Base-by-base conservation (phyloP, 2,113 vertebrate species). In the Recurvirostra avosetta region DNA sequence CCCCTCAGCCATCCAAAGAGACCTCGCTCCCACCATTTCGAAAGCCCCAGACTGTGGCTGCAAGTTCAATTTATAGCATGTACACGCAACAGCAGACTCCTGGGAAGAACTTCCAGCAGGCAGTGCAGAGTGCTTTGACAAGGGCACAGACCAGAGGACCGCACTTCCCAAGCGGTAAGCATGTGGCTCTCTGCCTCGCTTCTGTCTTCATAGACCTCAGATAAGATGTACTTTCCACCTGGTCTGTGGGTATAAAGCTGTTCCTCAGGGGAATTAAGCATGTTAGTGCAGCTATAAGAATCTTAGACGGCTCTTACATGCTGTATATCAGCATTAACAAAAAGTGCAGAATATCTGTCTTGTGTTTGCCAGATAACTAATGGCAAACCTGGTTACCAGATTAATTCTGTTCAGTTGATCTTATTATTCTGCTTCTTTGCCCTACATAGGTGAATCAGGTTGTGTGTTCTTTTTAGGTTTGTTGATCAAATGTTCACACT, bases 41-140 rank as follows among this genome's bases (percentile, higher is more conserved):
- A 53, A 99, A 99, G 81, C 99, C 99, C 17, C 99, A 99, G 88
- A 99, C 98, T 1, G 97, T 99, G 92, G 98, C 99, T 4, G 94
- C 99, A 47, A 99, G 99, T 97, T 99, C 99, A 40, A 99, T 99
- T 94, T 99, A 99, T 84, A 99, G 99, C 95, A 99, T 99, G 99
- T 99, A 99, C 84, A 99, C 99, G 0, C 98, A 99, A 81, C 99
- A 99, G 78, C 95, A 98, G 67, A 98, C 98, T 7, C 96, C 98
- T 8, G 98, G 98, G 8, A 99, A 99, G 75, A 98, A 98, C 95
- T 98, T 99, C 97, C 99, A 98, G 72, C 98, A 98, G 66, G 96
- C 97, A 1, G 97, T 98, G 66, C 99, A 99, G 93, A 98, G 98
- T 1, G 97, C 98, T 2, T 77, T 99, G 90, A 98, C 94, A 5